Conservation (phyloP, 2,888 invertebrate species). For the Cephus pulcher region DNA sequence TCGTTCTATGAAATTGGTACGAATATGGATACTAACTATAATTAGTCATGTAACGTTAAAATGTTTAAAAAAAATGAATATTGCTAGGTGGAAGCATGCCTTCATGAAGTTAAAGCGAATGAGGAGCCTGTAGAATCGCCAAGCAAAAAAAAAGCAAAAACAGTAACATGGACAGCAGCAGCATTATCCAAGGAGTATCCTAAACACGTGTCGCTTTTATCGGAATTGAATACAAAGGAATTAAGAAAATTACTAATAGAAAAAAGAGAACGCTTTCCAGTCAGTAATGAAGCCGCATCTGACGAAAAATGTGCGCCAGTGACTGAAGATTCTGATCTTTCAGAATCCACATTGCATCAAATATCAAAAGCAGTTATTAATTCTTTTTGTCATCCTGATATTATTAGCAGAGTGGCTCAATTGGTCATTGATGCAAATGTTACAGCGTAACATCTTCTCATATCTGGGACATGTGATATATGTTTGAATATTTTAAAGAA, state of each 20-base stretch:
- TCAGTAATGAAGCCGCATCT: not conserved
- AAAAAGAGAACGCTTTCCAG: constrained; percentile 41
- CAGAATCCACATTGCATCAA: constrained; percentile 3
- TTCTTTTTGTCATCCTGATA: constrained; percentile 74
- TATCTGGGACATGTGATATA: not conserved
- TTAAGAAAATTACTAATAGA: constrained; percentile 37
- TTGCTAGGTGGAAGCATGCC: not conserved
- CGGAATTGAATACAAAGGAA: constrained; percentile 33
- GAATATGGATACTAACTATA: constrained; percentile 11
- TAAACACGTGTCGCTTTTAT: constrained; percentile 30
- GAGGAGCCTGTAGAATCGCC: not conserved
- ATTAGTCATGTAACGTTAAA: not conserved
- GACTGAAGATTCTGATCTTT: not conserved
- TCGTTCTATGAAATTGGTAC: constrained; percentile 50
- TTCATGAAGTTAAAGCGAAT: not conserved
- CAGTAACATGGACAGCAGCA: constrained; percentile 30
- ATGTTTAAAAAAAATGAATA: not conserved
- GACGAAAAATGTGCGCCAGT: not conserved
- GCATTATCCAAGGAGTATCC: constrained; percentile 42
- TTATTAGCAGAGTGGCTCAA: constrained; percentile 68
- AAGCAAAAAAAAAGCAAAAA: not conserved
- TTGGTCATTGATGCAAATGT: constrained; percentile 40
- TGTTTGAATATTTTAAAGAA: not conserved
- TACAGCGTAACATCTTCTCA: not conserved
- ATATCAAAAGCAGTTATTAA: constrained; percentile 70